These are phyloP conservation scores for Tenthredo distinguenda DNA, from an alignment of 2,888 invertebrate species.

Conservation along the genomic window DNA sequence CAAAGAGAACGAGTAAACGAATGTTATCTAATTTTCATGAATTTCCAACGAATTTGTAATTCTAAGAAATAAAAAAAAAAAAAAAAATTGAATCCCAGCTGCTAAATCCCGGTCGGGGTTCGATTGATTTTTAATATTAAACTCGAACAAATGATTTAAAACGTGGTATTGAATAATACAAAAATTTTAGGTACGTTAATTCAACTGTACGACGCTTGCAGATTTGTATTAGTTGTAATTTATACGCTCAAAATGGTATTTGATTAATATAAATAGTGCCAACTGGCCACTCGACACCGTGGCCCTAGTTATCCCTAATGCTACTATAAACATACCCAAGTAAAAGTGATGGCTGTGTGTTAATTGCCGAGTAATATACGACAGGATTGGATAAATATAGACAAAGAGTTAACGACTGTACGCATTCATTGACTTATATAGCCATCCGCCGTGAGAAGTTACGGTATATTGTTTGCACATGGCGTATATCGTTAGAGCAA, in stretches of 20 bases:
- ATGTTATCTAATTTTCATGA: not conserved
- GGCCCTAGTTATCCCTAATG: conserved; percentile 33
- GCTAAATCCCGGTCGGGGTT: not conserved
- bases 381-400: conserved; percentile 32
- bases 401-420: conserved; percentile 43
- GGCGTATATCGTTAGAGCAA: not conserved
- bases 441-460: not conserved
- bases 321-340: conserved; percentile 19
- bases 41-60: not conserved
- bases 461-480: not conserved
- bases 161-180: not conserved
- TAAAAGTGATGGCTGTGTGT: conserved; percentile 15
- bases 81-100: not conserved
- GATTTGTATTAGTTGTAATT: not conserved
- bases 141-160: not conserved
- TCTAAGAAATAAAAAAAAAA: too few relatives aligned
- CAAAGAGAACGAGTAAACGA: not conserved
- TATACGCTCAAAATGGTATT: not conserved
- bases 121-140: not conserved
- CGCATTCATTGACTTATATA: conserved; percentile 32
- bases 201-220: not conserved
- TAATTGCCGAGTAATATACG: conserved; percentile 42
- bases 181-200: not conserved
- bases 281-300: conserved; percentile 7
- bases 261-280: conserved; percentile 23